phyloP scores from a whole-genome alignment of 2,113 vertebrate species.

The Tor tambroides region DNA sequence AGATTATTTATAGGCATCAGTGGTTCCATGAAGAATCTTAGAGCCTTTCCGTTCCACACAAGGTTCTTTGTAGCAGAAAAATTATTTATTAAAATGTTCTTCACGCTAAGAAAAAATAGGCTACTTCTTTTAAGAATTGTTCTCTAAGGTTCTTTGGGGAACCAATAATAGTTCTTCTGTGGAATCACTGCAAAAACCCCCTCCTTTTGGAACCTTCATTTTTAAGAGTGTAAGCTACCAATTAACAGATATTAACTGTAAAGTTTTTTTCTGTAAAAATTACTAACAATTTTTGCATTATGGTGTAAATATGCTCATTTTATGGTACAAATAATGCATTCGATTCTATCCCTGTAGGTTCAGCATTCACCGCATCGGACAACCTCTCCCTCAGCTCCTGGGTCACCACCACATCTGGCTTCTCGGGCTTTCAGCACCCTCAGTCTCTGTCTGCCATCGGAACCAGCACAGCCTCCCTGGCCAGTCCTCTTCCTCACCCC shows the following conservation, averaged over 20 bases:
- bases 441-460: conserved; percentile 90
- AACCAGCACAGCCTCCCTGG: conserved; percentile 80
- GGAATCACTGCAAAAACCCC: no score
- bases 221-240: no score
- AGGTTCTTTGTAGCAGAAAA: not conserved
- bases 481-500: conserved; percentile 87
- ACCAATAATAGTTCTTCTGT: no score
- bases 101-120: not conserved
- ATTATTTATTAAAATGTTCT: not conserved
- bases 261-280: not conserved
- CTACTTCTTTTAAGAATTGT: not conserved
- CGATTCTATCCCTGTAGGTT: conserved; percentile 75
- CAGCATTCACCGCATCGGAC: conserved; percentile 94
- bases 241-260: not conserved
- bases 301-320: not conserved
- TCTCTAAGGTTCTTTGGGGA: not conserved
- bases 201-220: no score
- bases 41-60: not conserved
- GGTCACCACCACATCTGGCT: conserved; percentile 91
- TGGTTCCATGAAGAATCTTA: not conserved
- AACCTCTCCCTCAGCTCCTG: conserved; percentile 96
- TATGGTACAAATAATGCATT: not conserved
- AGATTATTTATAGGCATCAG: not conserved
- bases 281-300: not conserved
- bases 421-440: conserved; percentile 93